These are phyloP conservation scores for Galendromus occidentalis DNA, from an alignment of 1,140 invertebrate genomes.

Conservation along the genomic window DNA sequence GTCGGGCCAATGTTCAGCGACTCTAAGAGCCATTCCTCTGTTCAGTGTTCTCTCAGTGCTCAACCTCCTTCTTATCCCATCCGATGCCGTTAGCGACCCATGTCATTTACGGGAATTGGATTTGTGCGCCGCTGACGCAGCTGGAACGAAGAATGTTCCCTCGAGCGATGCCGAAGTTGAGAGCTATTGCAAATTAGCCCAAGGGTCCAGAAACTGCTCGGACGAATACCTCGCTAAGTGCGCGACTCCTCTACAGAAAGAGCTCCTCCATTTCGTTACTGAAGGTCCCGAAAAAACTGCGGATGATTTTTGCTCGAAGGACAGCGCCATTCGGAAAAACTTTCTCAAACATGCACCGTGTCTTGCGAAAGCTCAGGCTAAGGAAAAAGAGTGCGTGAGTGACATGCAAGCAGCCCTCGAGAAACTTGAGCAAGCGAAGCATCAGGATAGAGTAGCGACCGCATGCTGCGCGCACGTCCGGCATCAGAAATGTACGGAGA, in stretches of 20 bases:
- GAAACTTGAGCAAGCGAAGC: background rate
- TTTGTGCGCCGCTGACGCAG: constrained; percentile 19
- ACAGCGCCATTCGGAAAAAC: background rate
- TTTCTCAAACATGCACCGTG: constrained; percentile 17
- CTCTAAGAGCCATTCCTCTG: too few species aligned
- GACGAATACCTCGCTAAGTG: constrained; percentile 22
- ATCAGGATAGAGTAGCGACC: constrained; percentile 1
- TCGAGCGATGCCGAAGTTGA: constrained; percentile 18
- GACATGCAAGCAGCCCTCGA: background rate
- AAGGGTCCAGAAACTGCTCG: constrained; percentile 18
- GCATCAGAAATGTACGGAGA: constrained; percentile 14
- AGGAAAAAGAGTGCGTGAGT: background rate
- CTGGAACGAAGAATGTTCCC: background rate
- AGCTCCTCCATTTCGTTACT: constrained; percentile 19
- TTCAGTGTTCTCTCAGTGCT: too few species aligned
- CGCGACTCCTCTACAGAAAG: constrained; percentile 21
- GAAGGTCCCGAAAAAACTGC: constrained; percentile 19
- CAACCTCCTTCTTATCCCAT: too few species aligned
- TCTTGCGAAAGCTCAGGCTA: background rate
- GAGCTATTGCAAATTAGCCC: constrained; percentile 21
- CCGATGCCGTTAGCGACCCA: background rate
- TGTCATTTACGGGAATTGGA: constrained; percentile 22
- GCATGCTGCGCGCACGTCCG: constrained; percentile 14
- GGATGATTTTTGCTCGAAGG: constrained; percentile 19
- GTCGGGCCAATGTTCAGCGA: too few species aligned